Conservation (phyloP, 1,140 invertebrate genomes). For the Laupala kohalensis region DNA sequence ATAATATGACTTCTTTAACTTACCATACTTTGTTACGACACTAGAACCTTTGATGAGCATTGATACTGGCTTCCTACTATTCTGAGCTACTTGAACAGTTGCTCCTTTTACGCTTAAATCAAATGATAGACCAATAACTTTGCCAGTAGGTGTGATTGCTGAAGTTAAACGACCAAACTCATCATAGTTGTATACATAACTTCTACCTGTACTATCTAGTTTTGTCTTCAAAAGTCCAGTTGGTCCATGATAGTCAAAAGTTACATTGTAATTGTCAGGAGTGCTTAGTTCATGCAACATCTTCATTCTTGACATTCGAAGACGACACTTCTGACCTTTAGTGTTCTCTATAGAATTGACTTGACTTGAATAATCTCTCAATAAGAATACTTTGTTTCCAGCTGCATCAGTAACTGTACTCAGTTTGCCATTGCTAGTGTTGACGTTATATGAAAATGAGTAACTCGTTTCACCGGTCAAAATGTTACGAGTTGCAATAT, state of each 20-base stretch:
- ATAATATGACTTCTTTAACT: constrained; percentile 5
- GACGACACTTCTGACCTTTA: constrained; percentile 78
- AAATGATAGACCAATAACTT: constrained; percentile 71
- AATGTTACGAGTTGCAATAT: constrained; percentile 83
- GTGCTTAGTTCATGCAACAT: constrained; percentile 78
- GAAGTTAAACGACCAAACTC: constrained; percentile 82
- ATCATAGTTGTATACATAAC: constrained; percentile 90
- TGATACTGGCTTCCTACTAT: constrained; percentile 64
- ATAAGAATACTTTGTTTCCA: constrained; percentile 30
- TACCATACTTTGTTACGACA: constrained; percentile 58
- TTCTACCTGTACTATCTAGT: constrained; percentile 76
- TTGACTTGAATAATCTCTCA: constrained; percentile 23
- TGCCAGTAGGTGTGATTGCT: constrained; percentile 83
- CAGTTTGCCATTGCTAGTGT: constrained; percentile 89
- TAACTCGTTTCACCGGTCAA: constrained; percentile 84
- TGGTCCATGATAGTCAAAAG: constrained; percentile 83
- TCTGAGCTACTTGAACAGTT: constrained; percentile 68
- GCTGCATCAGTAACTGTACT: constrained; percentile 83
- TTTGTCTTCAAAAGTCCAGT: constrained; percentile 74
- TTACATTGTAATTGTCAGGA: constrained; percentile 81
- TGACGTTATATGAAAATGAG: constrained; percentile 88
- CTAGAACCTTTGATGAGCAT: constrained; percentile 78
- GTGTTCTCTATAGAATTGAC: constrained; percentile 91
- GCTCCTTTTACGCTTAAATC: constrained; percentile 80
- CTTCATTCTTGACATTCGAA: constrained; percentile 78